Percentiles rank a stretch among this genome's conserved stretches.
These are phyloP conservation scores for Dinocampus coccinellae DNA, from an alignment of 2,888 invertebrate species.

Conservation along the genomic window DNA sequence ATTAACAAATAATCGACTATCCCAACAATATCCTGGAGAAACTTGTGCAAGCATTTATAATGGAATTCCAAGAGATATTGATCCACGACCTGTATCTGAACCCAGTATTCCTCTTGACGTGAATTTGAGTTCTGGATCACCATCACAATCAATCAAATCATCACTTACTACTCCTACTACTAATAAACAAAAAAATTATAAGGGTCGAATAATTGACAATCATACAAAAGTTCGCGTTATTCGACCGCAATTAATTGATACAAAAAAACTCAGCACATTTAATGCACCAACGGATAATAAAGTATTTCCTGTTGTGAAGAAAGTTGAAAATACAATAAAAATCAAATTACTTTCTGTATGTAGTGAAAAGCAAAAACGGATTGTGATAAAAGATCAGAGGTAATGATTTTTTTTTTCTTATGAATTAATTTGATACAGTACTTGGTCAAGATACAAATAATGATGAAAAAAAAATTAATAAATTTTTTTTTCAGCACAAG, in stretches of 20 bases:
- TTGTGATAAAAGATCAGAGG: slow-evolving; percentile 59
- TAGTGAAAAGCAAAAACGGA: slow-evolving; percentile 54
- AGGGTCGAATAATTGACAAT: slow-evolving; percentile 50
- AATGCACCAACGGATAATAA: slow-evolving; percentile 41
- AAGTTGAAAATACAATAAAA: slow-evolving; percentile 54
- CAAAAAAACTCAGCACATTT: slow-evolving; percentile 47
- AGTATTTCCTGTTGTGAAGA: slow-evolving; percentile 55
- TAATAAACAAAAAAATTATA: slow-evolving; percentile 59
- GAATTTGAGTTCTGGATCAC: slow-evolving; percentile 36
- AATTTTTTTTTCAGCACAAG: slow-evolving; percentile 57
- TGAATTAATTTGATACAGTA: slow-evolving; percentile 24
- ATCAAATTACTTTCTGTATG: slow-evolving; percentile 53
- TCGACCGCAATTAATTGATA: slow-evolving; percentile 57
- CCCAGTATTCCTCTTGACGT: slow-evolving; percentile 49
- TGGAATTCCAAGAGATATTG: slow-evolving; percentile 53
- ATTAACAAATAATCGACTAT: slow-evolving; percentile 53
- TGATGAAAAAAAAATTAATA: slow-evolving; percentile 10
- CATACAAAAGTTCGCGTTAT: slow-evolving; percentile 49
- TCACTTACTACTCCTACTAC: slow-evolving; percentile 14
- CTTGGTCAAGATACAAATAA: neutral
- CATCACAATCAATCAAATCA: slow-evolving; percentile 4
- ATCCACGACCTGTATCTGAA: slow-evolving; percentile 52
- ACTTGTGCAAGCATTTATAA: slow-evolving; percentile 53
- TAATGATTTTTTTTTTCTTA: slow-evolving; percentile 39
- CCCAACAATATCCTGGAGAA: slow-evolving; percentile 54